Percentiles rank a stretch among this genome's conserved stretches.
phyloP scores from a whole-genome alignment of 1,140 invertebrate genomes.

The Ips typographus region DNA sequence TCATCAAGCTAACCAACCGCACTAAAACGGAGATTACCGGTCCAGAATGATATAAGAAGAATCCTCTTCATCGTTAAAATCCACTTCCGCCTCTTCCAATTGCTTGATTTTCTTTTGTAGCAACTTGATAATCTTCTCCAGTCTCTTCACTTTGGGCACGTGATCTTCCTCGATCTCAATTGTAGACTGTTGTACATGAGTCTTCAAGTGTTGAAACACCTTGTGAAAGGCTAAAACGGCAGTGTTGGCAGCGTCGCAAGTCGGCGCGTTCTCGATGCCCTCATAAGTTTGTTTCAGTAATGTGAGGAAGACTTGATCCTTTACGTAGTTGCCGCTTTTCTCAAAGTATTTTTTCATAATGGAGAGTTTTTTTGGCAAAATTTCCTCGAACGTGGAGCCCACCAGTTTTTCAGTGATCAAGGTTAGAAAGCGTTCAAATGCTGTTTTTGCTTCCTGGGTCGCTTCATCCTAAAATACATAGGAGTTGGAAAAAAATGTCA shows the following conservation, averaged over 20 bases:
- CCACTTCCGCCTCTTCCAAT: constrained; percentile 53
- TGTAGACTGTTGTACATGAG: constrained; percentile 15
- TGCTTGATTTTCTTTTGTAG: constrained; percentile 55
- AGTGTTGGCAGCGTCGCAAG: constrained; percentile 18
- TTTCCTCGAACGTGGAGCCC: constrained; percentile 21
- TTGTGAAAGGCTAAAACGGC: constrained; percentile 41
- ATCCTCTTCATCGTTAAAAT: constrained; percentile 56
- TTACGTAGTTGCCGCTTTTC: constrained; percentile 21
- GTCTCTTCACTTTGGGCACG: constrained; percentile 45
- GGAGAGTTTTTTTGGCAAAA: constrained; percentile 28
- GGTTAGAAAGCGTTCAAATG: constrained; percentile 29
- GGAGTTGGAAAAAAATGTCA: not conserved
- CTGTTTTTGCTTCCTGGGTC: constrained; percentile 6
- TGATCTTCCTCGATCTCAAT: constrained; percentile 37
- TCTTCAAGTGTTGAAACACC: constrained; percentile 36
- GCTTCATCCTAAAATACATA: not conserved
- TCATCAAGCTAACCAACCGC: not conserved
- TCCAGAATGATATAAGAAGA: constrained; percentile 59
- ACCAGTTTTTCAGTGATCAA: constrained; percentile 23
- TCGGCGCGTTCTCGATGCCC: constrained; percentile 28
- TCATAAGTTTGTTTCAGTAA: constrained; percentile 18
- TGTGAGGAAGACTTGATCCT: constrained; percentile 4
- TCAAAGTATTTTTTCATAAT: constrained; percentile 33
- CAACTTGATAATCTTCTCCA: constrained; percentile 53
- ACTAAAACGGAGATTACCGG: constrained; percentile 42